phyloP scores from a whole-genome alignment of 2,888 invertebrate genomes.

The Diadromus collaris region DNA sequence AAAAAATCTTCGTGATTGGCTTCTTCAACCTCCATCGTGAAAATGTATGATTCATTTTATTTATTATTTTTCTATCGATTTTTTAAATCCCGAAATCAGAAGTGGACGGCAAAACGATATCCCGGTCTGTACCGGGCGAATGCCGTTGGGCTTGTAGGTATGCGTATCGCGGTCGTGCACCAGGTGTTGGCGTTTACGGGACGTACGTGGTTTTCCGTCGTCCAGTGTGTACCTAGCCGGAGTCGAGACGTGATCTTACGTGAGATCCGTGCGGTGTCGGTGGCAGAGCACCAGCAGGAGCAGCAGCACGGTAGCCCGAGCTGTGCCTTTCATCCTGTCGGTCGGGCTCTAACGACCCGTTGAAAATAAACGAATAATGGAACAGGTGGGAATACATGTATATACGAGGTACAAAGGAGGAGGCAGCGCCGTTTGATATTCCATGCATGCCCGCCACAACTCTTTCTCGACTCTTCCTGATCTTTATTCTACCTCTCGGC shows the following conservation, averaged over 20 bases:
- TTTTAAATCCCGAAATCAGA: neutral
- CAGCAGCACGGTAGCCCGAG: slow-evolving; percentile 28
- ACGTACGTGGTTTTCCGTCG: slow-evolving; percentile 66
- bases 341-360: slow-evolving; percentile 55
- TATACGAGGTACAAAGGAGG: slow-evolving; percentile 54
- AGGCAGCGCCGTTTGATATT: slow-evolving; percentile 51
- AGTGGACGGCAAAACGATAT: neutral
- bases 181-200: slow-evolving; percentile 74
- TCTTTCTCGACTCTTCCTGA: slow-evolving; percentile 48
- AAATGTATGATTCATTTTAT: neutral
- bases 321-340: slow-evolving; percentile 53
- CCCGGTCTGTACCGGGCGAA: slow-evolving; percentile 9
- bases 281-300: slow-evolving; percentile 9
- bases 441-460: slow-evolving; percentile 31
- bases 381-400: slow-evolving; percentile 57
- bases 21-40: neutral
- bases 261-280: slow-evolving; percentile 30
- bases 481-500: slow-evolving; percentile 22
- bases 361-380: slow-evolving; percentile 62
- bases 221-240: slow-evolving; percentile 47
- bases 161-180: slow-evolving; percentile 67
- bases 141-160: slow-evolving; percentile 51
- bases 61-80: neutral
- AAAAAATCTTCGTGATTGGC: neutral
- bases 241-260: slow-evolving; percentile 51